Conservation (phyloP, 2,888 invertebrate species). For the Cacoxenus indagator region DNA sequence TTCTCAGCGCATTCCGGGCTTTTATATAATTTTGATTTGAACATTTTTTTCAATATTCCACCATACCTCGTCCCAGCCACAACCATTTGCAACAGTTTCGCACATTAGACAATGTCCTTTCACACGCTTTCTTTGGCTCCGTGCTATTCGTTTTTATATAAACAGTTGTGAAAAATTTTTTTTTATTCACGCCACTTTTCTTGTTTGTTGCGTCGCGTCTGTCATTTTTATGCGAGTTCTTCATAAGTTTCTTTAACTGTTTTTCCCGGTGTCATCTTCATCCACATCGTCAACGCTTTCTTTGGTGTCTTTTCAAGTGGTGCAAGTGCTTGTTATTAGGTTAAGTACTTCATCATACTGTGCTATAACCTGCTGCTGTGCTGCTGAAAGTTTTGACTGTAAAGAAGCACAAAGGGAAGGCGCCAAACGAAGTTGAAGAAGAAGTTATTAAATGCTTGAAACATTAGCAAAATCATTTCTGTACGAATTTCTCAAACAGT, state of each 20-base stretch:
- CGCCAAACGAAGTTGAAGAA: background rate
- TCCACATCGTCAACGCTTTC: background rate
- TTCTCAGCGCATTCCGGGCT: background rate
- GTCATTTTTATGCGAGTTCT: slow-evolving; percentile 61
- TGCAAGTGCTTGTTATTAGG: slow-evolving; percentile 49
- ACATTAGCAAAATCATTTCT: slow-evolving; percentile 59
- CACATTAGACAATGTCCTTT: background rate
- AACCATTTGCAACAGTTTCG: background rate
- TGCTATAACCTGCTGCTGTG: background rate
- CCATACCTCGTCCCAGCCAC: background rate
- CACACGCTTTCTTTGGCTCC: background rate
- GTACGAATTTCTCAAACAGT: slow-evolving; percentile 2
- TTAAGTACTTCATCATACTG: slow-evolving; percentile 49
- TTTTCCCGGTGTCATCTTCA: background rate
- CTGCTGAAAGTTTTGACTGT: slow-evolving; percentile 10
- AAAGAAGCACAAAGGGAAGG: background rate
- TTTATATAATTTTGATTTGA: slow-evolving; percentile 9
- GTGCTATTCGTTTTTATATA: background rate
- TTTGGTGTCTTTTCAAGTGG: background rate
- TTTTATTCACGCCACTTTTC: background rate
- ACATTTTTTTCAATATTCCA: background rate
- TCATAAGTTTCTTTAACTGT: slow-evolving; percentile 47
- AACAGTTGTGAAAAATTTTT: background rate
- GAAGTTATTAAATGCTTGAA: slow-evolving; percentile 30
- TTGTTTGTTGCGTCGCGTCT: slow-evolving; percentile 35